phyloP scores from a whole-genome alignment of 1,140 invertebrate species.

The Tetramorium alpestre region DNA sequence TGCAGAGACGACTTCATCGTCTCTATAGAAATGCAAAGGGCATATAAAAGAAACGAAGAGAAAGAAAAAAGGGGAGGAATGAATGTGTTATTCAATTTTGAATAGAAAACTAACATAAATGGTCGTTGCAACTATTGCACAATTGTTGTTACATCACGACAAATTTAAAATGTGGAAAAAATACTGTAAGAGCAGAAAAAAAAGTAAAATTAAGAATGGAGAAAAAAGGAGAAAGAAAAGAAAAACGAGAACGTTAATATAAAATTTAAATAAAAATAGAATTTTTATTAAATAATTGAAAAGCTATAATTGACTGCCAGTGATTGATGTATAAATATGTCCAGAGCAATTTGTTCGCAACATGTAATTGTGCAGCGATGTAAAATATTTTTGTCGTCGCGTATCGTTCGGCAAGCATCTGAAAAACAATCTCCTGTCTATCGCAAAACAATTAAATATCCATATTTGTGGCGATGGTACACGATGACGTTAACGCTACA shows the following conservation, averaged over 20 bases:
- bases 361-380: background rate
- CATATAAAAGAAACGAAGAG: background rate
- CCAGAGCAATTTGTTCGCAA: background rate
- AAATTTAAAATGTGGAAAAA: background rate
- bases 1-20: conserved; percentile 35
- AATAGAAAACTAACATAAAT: background rate
- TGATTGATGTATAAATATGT: background rate
- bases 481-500: conserved; percentile 43
- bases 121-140: background rate
- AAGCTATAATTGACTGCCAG: background rate
- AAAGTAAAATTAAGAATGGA: background rate
- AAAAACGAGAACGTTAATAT: background rate
- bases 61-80: background rate
- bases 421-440: conserved; percentile 47
- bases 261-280: background rate
- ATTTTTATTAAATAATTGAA: conserved; percentile 1
- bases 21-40: background rate
- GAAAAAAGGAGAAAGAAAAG: background rate
- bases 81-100: background rate
- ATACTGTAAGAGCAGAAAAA: background rate
- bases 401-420: conserved; percentile 15
- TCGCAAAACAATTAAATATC: conserved; percentile 51
- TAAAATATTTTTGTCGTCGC: conserved; percentile 35
- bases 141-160: background rate
- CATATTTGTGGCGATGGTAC: conserved; percentile 30